These are phyloP conservation scores for Antigone vipio DNA, from an alignment of 2,113 vertebrate species.

Conservation along the genomic window DNA sequence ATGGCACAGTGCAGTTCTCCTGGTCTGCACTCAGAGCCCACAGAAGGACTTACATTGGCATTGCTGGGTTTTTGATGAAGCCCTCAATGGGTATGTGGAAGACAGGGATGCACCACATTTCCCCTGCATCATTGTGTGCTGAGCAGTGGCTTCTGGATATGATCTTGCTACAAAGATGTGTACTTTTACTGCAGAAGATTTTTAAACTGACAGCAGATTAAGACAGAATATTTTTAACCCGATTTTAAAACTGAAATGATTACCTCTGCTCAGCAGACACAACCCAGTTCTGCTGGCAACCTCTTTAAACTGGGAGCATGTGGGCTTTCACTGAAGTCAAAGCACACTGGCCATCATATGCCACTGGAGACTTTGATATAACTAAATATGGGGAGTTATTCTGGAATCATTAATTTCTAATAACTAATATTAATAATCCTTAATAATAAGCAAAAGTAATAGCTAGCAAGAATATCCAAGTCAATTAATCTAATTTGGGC, in stretches of 20 bases:
- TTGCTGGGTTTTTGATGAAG: not conserved
- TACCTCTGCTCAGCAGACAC: not conserved
- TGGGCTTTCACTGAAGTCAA: not conserved
- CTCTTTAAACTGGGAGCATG: not conserved
- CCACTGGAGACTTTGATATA: not conserved
- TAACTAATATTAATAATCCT: slow-evolving; percentile 16
- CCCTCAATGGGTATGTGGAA: not conserved
- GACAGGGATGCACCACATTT: not conserved
- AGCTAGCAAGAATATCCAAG: slow-evolving; percentile 1
- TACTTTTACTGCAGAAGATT: not conserved
- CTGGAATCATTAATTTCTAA: slow-evolving; percentile 1
- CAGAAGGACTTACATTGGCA: fast-evolving
- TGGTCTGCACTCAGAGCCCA: not conserved
- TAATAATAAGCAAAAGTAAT: slow-evolving; percentile 22
- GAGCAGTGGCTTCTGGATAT: not conserved
- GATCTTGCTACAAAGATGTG: not conserved
- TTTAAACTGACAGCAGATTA: not conserved
- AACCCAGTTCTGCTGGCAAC: not conserved
- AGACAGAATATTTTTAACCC: not conserved
- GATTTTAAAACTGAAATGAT: not conserved
- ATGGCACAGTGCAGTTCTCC: not conserved
- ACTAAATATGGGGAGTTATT: not conserved
- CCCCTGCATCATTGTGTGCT: not conserved
- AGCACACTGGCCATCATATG: not conserved
- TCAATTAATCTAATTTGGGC: not conserved